Base-by-base conservation (phyloP, 2,888 invertebrate species). In the Bhutanitis thaidina region DNA sequence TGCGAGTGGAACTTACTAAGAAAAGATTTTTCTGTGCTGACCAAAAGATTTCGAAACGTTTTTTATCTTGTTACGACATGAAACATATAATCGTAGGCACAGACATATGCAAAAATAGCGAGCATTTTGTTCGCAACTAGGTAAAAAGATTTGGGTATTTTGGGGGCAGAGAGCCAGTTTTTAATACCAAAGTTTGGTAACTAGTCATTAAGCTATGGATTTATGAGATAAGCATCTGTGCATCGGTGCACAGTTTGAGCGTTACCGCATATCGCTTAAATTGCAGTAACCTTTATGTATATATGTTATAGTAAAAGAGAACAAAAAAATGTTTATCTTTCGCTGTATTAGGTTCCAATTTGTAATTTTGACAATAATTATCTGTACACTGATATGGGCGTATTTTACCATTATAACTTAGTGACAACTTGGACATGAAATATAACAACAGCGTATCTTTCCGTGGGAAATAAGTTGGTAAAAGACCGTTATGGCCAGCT, bases 351-450 rank as follows among this genome's bases (percentile, higher is more conserved):
- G 34, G 39, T 49, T 52, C 29, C 32, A 52, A 52, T 43, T 52
- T 14, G 38, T 45, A 54, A 53, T 49, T 44, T 53, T 52, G 64
- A 64, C 63, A 63, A 64, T 64, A 64, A 64, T 55, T 46, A 37
- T 14, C 13, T 29, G 16, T 10, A 34, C 16, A 32, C 16, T 41
- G 29, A 40, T 13, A 13, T 29, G 14, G 3, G 8, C 1, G 40
- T 30, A 41, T 15, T 20, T 20, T 30, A 30, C 30, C 30, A 3
- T 30, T 10, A 20, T 2, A 20, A 20, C 3, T 30, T 9, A 10
- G 4, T 30, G 30, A n/a, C 4, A 30, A n/a, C n/a, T n/a, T n/a
- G n/a, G n/a, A n/a, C n/a, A n/a, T n/a, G n/a, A n/a, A n/a, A n/a
- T n/a, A n/a, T n/a, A n/a, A n/a, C n/a, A n/a, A n/a, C n/a, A n/a